These are phyloP conservation scores for Tenebrosternarchus preto DNA, from an alignment of 2,113 vertebrate genomes.

Conservation along the genomic window DNA sequence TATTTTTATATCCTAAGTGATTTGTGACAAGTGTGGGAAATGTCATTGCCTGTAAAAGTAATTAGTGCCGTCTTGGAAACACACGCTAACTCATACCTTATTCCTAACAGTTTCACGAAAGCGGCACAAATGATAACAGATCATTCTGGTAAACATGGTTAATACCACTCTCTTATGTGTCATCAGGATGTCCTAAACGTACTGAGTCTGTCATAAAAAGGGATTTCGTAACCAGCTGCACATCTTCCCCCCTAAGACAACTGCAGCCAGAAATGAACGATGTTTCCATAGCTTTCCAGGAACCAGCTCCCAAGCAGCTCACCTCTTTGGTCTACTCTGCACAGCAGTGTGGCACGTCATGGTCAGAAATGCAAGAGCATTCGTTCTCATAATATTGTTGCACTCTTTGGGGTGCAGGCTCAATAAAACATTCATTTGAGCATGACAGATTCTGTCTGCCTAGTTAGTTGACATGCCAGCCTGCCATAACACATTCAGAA, in stretches of 20 bases:
- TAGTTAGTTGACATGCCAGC: conserved; percentile 1
- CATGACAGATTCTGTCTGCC: conserved; percentile 9
- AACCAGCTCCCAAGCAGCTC: background rate
- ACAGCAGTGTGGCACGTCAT: background rate
- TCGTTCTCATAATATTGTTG: conserved; percentile 12
- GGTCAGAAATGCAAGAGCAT: background rate
- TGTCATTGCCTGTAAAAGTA: background rate
- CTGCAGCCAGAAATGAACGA: background rate
- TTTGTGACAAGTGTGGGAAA: background rate
- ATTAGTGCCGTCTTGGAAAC: background rate
- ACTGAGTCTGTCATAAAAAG: background rate
- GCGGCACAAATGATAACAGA: background rate
- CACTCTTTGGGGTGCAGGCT: background rate
- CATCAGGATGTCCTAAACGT: no score
- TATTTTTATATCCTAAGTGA: background rate
- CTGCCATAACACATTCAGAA: background rate
- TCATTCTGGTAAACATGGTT: background rate
- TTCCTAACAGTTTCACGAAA: background rate
- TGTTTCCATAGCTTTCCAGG: background rate
- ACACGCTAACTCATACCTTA: background rate
- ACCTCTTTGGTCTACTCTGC: background rate
- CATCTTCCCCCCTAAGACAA: background rate
- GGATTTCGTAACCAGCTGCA: background rate
- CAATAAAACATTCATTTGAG: conserved; percentile 23
- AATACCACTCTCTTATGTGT: background rate